Conservation (phyloP, 1,140 invertebrate species). For the Hycleus cichorii region DNA sequence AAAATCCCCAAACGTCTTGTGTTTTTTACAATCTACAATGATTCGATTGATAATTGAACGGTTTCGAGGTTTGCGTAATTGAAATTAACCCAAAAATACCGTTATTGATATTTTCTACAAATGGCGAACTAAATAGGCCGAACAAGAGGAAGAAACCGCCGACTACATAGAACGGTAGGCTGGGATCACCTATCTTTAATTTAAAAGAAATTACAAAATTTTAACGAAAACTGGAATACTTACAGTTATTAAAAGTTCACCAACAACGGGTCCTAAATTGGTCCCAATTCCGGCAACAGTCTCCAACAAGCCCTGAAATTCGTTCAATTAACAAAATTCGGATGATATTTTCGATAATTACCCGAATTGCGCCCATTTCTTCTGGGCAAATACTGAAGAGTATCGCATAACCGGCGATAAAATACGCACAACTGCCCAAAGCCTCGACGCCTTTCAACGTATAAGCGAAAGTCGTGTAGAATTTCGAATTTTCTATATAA, state of each 20-base stretch:
- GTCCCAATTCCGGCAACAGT: slow-evolving; percentile 1
- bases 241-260: slow-evolving; percentile 3
- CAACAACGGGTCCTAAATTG: slow-evolving; percentile 1
- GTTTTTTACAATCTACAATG: too few species aligned
- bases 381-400: background rate
- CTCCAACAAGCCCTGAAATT: background rate
- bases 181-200: too few species aligned
- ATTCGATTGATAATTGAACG: too few species aligned
- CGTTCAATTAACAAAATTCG: background rate
- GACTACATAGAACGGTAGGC: too few species aligned
- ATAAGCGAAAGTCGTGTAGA: background rate
- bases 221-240: background rate
- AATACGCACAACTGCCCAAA: slow-evolving; percentile 5
- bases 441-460: background rate
- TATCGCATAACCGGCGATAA: slow-evolving; percentile 1
- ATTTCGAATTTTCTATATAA: background rate
- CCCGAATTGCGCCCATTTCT: background rate
- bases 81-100: too few species aligned
- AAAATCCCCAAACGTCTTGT: background rate
- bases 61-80: too few species aligned
- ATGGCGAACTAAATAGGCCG: too few species aligned
- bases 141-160: too few species aligned
- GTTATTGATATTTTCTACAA: too few species aligned
- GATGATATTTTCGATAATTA: background rate
- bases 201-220: too few species aligned